phyloP scores from a whole-genome alignment of 1,140 invertebrate genomes.

The Microplitis mediator region DNA sequence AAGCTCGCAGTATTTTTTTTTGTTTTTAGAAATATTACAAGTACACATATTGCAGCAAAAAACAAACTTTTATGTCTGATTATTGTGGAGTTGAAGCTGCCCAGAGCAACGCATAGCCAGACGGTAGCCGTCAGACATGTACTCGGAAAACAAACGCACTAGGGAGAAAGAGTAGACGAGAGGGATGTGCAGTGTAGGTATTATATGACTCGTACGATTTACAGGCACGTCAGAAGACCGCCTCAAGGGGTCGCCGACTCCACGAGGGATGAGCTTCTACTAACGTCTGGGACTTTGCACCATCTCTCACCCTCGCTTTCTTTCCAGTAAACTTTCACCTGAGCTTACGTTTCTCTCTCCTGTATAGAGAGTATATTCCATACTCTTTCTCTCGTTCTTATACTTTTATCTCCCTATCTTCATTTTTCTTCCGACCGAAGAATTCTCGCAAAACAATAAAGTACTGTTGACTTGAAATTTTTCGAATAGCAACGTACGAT shows the following conservation, averaged over 20 bases:
- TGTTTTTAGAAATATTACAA: not conserved
- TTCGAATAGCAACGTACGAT: slow-evolving; percentile 17
- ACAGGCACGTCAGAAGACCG: slow-evolving; percentile 29
- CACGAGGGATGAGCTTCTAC: slow-evolving; percentile 6
- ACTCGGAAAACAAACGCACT: slow-evolving; percentile 24
- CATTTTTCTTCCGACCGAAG: not conserved
- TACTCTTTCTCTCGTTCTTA: not conserved
- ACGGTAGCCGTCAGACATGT: slow-evolving; percentile 20
- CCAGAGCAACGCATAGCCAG: slow-evolving; percentile 24
- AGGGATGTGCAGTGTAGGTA: slow-evolving; percentile 18
- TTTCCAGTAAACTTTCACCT: slow-evolving; percentile 27
- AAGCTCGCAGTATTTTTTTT: no score
- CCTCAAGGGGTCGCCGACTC: slow-evolving; percentile 21
- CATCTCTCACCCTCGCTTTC: slow-evolving; percentile 26
- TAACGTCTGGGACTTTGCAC: slow-evolving; percentile 25
- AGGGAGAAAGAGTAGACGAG: slow-evolving; percentile 8
- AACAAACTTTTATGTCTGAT: not conserved
- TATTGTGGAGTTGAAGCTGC: slow-evolving; percentile 6
- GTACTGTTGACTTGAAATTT: slow-evolving; percentile 48
- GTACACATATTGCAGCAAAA: slow-evolving; percentile 2
- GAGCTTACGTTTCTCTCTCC: slow-evolving; percentile 3
- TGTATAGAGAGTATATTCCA: not conserved
- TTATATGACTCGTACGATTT: slow-evolving; percentile 34
- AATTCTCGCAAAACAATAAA: slow-evolving; percentile 48
- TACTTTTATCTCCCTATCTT: not conserved